Evolutionary conservation across 2,888 invertebrate genomes (phyloP).

Genomic region (Lasioglossum marginatum): DNA sequence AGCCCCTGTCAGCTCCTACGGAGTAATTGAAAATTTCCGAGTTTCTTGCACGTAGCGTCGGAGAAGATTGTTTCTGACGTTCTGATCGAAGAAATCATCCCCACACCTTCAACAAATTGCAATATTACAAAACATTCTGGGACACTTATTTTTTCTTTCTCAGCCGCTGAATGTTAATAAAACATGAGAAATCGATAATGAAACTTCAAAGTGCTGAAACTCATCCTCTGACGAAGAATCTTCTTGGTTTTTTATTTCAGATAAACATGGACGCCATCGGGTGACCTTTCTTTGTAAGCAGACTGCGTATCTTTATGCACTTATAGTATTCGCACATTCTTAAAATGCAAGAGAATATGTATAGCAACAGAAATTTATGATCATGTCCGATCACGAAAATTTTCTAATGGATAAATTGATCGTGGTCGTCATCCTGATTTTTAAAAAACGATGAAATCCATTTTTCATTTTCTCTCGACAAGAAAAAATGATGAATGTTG

Average conservation of each 20-base stretch:
- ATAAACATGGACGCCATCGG: neutral
- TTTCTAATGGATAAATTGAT: neutral
- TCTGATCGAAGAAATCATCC: neutral
- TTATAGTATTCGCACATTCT: neutral
- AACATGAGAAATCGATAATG: neutral
- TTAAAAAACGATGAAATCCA: neutral
- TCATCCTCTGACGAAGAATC: neutral
- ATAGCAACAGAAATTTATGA: neutral
- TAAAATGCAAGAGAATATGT: neutral
- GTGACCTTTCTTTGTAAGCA: neutral
- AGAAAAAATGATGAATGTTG: too few species aligned
- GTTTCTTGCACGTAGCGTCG: neutral
- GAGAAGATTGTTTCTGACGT: neutral
- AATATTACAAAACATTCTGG: neutral
- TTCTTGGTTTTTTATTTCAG: neutral
- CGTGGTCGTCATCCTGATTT: neutral
- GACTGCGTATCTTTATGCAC: neutral
- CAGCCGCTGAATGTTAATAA: neutral
- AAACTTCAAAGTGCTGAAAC: neutral
- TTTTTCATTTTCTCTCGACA: too few species aligned
- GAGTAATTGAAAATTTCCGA: conserved; percentile 11
- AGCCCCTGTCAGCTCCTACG: neutral
- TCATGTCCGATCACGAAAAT: neutral
- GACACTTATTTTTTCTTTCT: neutral
- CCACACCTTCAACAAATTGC: neutral